Evolutionary conservation across 2,888 invertebrate genomes (phyloP).

Genomic region (Agelastica alni): DNA sequence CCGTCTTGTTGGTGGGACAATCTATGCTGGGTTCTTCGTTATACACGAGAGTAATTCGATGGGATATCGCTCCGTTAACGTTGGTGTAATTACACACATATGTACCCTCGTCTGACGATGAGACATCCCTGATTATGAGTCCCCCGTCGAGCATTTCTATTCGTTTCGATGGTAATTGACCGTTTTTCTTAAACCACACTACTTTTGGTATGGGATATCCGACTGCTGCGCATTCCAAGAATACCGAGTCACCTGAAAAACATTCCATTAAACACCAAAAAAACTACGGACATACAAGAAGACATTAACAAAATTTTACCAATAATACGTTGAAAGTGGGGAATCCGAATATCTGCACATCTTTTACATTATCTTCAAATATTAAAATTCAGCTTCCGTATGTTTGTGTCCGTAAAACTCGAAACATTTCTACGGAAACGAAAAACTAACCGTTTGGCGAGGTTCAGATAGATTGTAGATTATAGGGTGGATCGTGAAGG

Average conservation of each 20-base stretch:
- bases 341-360: too few relatives aligned
- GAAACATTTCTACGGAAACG: too few relatives aligned
- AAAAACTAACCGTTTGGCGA: too few relatives aligned
- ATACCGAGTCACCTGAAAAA: slow-evolving; percentile 64
- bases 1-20: slow-evolving; percentile 50
- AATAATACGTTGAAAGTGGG: too few relatives aligned
- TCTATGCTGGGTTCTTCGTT: slow-evolving; percentile 59
- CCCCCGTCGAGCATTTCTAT: slow-evolving; percentile 62
- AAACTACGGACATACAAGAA: too few relatives aligned
- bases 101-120: slow-evolving; percentile 70
- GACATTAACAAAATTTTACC: too few relatives aligned
- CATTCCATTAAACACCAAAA: too few relatives aligned
- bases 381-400: too few relatives aligned
- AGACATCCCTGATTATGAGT: slow-evolving; percentile 64
- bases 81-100: slow-evolving; percentile 79
- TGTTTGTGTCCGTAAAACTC: too few relatives aligned
- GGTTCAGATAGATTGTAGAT: too few relatives aligned
- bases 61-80: slow-evolving; percentile 57
- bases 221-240: slow-evolving; percentile 71
- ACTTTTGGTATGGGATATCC: slow-evolving; percentile 71
- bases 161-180: slow-evolving; percentile 60
- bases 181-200: slow-evolving; percentile 67
- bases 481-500: too few relatives aligned
- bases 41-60: slow-evolving; percentile 61
- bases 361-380: too few relatives aligned